Evolutionary conservation across 2,113 vertebrate species (phyloP).

Genomic region (Prietella phreatophila): DNA sequence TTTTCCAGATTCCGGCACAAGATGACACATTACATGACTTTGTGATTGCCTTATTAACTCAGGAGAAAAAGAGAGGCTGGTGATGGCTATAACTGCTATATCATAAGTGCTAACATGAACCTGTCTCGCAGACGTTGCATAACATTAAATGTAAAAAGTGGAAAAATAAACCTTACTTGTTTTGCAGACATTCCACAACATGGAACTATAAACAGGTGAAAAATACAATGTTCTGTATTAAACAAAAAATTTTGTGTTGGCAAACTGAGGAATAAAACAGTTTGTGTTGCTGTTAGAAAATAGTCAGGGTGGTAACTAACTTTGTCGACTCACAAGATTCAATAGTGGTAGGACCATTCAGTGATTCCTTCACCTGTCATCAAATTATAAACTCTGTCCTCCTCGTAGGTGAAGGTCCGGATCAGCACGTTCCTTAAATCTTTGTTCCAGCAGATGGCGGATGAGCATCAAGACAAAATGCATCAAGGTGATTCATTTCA

Average conservation of each 20-base stretch:
- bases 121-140: neutral
- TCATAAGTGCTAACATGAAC: neutral
- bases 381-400: neutral
- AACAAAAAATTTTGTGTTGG: neutral
- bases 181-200: neutral
- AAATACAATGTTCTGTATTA: neutral
- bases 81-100: neutral
- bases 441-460: slow-evolving; percentile 73
- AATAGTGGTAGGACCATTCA: neutral
- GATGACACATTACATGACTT: neutral
- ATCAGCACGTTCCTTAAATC: slow-evolving; percentile 79
- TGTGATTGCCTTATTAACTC: neutral
- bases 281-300: neutral
- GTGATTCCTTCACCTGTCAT: neutral
- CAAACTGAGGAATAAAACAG: neutral
- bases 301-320: neutral
- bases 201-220: neutral
- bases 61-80: neutral
- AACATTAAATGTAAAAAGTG: neutral
- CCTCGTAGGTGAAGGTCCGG: slow-evolving; percentile 79
- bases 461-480: slow-evolving; percentile 58
- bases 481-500: neutral
- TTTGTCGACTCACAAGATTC: neutral
- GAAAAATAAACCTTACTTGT: neutral
- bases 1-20: neutral